These are phyloP conservation scores for Nothocercus nigrocapillus DNA, from an alignment of 2,113 vertebrate species.

Conservation along the genomic window DNA sequence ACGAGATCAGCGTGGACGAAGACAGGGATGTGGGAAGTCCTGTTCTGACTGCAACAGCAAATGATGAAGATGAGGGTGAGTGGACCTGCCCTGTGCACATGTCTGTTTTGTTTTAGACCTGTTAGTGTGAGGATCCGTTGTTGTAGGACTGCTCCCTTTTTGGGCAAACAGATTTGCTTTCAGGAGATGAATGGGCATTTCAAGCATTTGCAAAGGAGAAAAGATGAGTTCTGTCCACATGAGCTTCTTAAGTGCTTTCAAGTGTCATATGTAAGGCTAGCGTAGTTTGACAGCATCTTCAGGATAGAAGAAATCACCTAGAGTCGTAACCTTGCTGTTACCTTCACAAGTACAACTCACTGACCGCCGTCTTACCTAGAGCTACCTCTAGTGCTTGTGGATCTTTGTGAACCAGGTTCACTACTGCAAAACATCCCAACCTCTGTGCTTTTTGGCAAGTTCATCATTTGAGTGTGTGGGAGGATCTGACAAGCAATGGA, in stretches of 20 bases:
- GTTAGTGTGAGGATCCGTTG: not conserved
- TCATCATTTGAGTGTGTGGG: not conserved
- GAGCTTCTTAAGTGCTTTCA: not conserved
- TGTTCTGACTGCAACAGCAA: conserved; percentile 88
- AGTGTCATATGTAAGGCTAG: not conserved
- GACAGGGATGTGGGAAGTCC: conserved; percentile 86
- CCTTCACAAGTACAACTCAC: not conserved
- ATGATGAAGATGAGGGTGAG: conserved; percentile 90
- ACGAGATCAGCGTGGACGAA: conserved; percentile 87
- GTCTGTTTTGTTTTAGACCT: not conserved
- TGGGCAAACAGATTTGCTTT: not conserved
- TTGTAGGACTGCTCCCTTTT: not conserved
- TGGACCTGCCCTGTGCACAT: not conserved
- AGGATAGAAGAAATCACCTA: not conserved
- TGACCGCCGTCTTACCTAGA: not conserved
- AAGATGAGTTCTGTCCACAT: not conserved
- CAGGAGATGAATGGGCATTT: not conserved
- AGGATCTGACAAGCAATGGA: not conserved
- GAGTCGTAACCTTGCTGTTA: not conserved
- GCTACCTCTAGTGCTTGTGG: not conserved
- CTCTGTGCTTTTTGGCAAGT: not conserved
- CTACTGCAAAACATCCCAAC: not conserved
- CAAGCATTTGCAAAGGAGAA: not conserved
- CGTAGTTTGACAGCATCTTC: not conserved
- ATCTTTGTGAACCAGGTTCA: not conserved